These are phyloP conservation scores for Neotragus pygmaeus DNA, from an alignment of 2,113 vertebrate genomes.

Conservation along the genomic window DNA sequence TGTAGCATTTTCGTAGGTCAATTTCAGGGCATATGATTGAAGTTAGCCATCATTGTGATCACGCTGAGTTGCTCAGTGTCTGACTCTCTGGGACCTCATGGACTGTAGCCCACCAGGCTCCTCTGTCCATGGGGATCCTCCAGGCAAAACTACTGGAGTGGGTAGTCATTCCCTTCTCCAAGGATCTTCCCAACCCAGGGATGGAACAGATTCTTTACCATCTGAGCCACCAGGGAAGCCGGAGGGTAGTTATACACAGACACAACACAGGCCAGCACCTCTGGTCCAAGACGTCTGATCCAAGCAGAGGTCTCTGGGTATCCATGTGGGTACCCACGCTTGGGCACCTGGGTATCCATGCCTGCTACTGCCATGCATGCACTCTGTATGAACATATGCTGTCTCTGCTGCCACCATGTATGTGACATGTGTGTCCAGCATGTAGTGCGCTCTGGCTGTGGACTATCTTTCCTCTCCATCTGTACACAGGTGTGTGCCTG, in stretches of 20 bases:
- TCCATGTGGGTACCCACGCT: fast-evolving
- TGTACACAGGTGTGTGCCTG: neutral
- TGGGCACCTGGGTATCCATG: fast-evolving
- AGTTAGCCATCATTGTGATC: neutral
- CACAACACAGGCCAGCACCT: fast-evolving
- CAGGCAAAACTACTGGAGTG: neutral
- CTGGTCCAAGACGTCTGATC: fast-evolving
- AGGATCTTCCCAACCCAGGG: neutral
- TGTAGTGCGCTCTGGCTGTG: fast-evolving
- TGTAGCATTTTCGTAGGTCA: neutral
- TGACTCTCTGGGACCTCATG: neutral
- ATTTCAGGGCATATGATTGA: neutral
- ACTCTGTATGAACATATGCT: fast-evolving
- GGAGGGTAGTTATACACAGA: neutral
- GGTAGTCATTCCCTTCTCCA: neutral
- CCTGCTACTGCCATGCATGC: neutral
- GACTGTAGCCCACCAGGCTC: neutral
- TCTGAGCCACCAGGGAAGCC: neutral
- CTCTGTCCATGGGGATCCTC: neutral
- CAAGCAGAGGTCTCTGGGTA: neutral
- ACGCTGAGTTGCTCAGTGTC: neutral
- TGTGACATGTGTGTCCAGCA: fast-evolving
- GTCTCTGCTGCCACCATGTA: neutral
- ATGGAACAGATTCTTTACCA: neutral
- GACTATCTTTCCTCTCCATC: fast-evolving